phyloP scores from a whole-genome alignment of 1,140 invertebrate genomes.

The Delia radicum region DNA sequence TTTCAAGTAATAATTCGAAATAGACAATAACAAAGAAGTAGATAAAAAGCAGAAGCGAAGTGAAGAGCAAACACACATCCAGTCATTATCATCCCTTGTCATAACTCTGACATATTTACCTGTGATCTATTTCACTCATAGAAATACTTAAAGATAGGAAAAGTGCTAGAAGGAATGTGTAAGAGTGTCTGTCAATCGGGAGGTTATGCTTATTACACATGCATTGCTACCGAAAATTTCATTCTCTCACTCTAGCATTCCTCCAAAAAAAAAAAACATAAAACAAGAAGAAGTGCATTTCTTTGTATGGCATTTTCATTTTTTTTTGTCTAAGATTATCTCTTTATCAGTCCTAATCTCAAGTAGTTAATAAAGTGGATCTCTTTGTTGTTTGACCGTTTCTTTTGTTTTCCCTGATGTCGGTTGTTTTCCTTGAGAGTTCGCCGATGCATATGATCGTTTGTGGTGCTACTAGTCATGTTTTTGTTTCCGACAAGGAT shows the following conservation, averaged over 20 bases:
- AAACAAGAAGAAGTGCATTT: no score
- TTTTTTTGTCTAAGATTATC: conserved; percentile 41
- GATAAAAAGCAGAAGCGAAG: background rate
- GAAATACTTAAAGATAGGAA: background rate
- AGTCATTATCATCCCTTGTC: background rate
- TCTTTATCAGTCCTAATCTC: conserved; percentile 55
- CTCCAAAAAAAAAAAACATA: conserved; percentile 12
- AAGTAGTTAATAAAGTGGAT: conserved; percentile 56
- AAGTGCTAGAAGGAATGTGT: background rate
- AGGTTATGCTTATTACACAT: conserved; percentile 48
- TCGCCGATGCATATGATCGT: conserved; percentile 15
- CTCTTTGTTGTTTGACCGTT: conserved; percentile 53
- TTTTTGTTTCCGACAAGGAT: background rate
- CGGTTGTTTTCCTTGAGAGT: background rate
- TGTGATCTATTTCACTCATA: background rate
- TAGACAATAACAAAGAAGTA: background rate
- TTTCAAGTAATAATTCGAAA: background rate
- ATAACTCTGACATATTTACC: background rate
- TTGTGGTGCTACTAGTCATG: conserved; percentile 12
- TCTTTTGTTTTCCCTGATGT: conserved; percentile 38
- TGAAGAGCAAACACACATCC: conserved; percentile 4
- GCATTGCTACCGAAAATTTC: conserved; percentile 40
- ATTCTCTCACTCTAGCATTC: no score
- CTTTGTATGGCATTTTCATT: background rate
- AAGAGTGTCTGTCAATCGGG: background rate